Percentiles rank a stretch among this genome's conserved stretches.
phyloP scores from a whole-genome alignment of 2,888 invertebrate species.

The Erebia palarica region DNA sequence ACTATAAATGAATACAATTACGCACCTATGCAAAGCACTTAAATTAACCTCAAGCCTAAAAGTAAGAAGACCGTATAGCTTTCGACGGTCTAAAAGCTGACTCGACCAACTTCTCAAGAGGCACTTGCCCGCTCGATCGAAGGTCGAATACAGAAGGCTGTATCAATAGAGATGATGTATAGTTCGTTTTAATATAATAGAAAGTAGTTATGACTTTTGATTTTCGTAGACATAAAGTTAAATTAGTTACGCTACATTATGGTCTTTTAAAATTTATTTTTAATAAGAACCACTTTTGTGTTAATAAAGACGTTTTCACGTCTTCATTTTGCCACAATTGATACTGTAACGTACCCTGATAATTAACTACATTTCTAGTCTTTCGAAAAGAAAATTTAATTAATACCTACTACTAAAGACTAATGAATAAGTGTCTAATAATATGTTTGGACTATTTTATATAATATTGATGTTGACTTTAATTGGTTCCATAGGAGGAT shows the following conservation, averaged over 20 bases:
- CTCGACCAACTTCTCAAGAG: conserved; percentile 3
- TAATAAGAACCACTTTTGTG: no score
- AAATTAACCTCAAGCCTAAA: not conserved
- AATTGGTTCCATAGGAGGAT: not conserved
- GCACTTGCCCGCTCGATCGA: not conserved
- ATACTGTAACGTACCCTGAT: no score
- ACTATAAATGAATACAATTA: not conserved
- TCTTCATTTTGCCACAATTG: no score
- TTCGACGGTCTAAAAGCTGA: conserved; percentile 4
- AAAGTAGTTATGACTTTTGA: conserved; percentile 1
- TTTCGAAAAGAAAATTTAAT: no score
- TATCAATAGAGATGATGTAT: not conserved
- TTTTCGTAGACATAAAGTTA: not conserved
- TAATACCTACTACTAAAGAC: no score
- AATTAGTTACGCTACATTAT: no score
- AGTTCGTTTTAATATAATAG: not conserved
- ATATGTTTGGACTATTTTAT: not conserved
- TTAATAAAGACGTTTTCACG: no score
- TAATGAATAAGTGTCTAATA: no score
- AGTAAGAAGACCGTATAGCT: not conserved
- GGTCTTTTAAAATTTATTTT: no score
- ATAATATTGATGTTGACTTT: not conserved
- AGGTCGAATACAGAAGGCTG: conserved; percentile 5
- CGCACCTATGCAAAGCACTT: not conserved
- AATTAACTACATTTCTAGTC: no score